Percentiles rank a stretch among this genome's conserved stretches.
phyloP scores from a whole-genome alignment of 2,888 invertebrate species.

The Drosophila rubida region DNA sequence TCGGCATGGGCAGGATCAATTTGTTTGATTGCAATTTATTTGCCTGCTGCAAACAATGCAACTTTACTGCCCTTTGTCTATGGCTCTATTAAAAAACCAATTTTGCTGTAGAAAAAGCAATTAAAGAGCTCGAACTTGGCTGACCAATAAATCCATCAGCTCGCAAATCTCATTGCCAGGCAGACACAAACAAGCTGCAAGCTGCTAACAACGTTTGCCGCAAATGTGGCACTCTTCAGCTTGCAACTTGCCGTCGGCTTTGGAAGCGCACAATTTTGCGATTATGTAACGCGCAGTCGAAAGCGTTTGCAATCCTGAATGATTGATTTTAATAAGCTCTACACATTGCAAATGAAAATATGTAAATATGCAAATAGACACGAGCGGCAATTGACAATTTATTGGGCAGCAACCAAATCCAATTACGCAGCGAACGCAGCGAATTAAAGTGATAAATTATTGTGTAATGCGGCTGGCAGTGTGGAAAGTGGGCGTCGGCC shows the following conservation, averaged over 20 bases:
- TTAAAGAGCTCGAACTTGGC: too few species aligned
- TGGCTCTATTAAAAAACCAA: too few species aligned
- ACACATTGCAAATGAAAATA: not conserved
- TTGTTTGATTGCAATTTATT: too few species aligned
- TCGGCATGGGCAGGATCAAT: too few species aligned
- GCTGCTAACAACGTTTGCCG: not conserved
- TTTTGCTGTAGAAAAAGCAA: too few species aligned
- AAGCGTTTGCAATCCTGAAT: not conserved
- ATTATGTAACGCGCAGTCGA: not conserved
- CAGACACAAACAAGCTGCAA: too few species aligned
- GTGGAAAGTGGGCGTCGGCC: not conserved
- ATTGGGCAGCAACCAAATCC: not conserved
- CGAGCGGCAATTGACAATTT: not conserved
- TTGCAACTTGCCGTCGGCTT: not conserved
- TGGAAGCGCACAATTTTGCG: not conserved
- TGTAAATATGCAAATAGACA: not conserved
- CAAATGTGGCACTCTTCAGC: not conserved
- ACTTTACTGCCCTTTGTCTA: too few species aligned
- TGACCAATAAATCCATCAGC: too few species aligned
- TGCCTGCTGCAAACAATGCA: too few species aligned
- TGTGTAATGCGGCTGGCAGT: not conserved
- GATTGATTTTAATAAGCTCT: not conserved
- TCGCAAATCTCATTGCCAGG: too few species aligned
- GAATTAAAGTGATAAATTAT: not conserved
- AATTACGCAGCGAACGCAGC: not conserved